Evolutionary conservation across 2,797 vertebrate genomes (phyloP), one percentile per base, ranked within the genome.

Genomic region (Pangasius sanitwongsei): DNA sequence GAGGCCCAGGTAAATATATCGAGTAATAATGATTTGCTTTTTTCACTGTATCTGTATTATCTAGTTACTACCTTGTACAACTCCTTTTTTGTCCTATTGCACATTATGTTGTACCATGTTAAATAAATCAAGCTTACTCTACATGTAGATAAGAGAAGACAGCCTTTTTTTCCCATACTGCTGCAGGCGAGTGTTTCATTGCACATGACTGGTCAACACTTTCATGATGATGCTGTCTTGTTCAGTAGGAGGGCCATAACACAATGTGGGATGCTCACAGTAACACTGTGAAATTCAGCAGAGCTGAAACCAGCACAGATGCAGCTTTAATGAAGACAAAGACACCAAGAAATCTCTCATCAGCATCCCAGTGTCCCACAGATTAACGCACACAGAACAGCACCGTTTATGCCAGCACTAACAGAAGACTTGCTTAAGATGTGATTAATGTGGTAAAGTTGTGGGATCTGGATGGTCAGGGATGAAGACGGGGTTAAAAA

Each of bases 271-370:
- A 87, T 83, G 85, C 85, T 44, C 50, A 59, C 53, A 59, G 41
- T 75, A 85, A 81, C 31, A 77, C 72, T 80, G 61, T 57, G 81
- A 87, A 77, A 85, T 80, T 61, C 74, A 81, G 41, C 70, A 70
- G 82, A 89, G 81, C 81, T 48, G 65, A 87, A 87, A 61, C 61
- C 12, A 80, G 63, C 44, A 57, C 63, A 87, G 84, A 89, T 87
- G 89, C 80, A 77, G 80, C 86, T 28, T 63, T 87, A 87, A 89
- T 78, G 86, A 89, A 37, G 63, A 84, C 81, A 84, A 59, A 70
- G 74, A 84, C 63, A 89, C 87, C 72, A 89, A 89, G 86, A 85
- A 84, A 87, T 85, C 80, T 87, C 53, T 89, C 82, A 80, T 87
- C 81, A 87, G 61, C 86, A 87, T 69, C 67, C 77, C 81, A 41